Evolutionary conservation across 2,113 vertebrate species (phyloP).

Genomic region (Hyaena hyaena): DNA sequence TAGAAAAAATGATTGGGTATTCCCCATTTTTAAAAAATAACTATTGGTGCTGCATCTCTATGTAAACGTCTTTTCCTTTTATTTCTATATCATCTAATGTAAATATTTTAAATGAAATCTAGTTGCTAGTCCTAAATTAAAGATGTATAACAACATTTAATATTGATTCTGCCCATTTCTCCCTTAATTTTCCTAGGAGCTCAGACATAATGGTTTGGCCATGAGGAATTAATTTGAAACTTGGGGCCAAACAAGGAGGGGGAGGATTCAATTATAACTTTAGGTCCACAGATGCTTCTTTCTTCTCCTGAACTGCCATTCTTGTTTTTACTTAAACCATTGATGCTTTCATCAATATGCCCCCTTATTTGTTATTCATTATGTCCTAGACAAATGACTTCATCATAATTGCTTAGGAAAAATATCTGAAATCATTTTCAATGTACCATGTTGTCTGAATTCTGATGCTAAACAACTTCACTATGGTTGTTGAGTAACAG

Average conservation of each 20-base stretch:
- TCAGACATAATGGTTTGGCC: rapidly evolving
- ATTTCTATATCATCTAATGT: background rate
- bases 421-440: background rate
- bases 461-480: background rate
- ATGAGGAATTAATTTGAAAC: background rate
- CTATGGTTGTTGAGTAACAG: background rate
- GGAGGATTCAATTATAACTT: background rate
- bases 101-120: background rate
- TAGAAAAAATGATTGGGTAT: background rate
- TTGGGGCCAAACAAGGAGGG: background rate
- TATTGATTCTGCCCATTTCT: background rate
- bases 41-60: background rate
- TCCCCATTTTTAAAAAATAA: background rate
- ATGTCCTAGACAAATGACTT: background rate
- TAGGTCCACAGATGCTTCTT: background rate
- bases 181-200: background rate
- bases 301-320: background rate
- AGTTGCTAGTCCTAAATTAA: background rate
- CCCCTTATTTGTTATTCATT: background rate
- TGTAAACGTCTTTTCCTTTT: background rate
- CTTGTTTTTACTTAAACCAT: background rate
- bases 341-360: background rate
- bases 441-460: background rate
- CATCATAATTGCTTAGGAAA: background rate
- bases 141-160: background rate